Conservation (phyloP, 2,113 vertebrate species). For the Clarias magur region DNA sequence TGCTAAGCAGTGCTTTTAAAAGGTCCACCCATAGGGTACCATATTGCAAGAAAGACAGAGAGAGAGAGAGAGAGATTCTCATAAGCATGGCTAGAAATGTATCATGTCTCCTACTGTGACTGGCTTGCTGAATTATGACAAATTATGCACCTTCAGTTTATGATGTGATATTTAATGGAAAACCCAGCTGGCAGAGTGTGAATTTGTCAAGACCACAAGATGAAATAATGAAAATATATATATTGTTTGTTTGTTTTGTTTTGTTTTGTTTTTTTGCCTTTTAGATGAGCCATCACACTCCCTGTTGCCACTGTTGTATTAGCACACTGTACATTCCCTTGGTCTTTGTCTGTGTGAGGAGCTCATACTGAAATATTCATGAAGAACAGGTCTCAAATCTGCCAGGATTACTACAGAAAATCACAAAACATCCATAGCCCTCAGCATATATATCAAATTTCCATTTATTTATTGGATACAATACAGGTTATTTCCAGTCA, state of each 20-base stretch:
- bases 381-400: conserved; percentile 20
- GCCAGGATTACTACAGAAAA: conserved; percentile 25
- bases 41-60: conserved; percentile 12
- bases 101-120: conserved; percentile 51
- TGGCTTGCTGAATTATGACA: conserved; percentile 62
- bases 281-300: background rate
- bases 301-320: conserved; percentile 14
- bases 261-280: background rate
- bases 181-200: conserved; percentile 69
- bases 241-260: too few relatives aligned
- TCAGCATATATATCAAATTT: conserved; percentile 39
- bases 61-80: background rate
- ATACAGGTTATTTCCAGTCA: background rate
- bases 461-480: conserved; percentile 2
- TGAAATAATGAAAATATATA: too few relatives aligned
- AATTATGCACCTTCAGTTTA: conserved; percentile 71
- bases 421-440: conserved; percentile 37
- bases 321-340: conserved; percentile 12
- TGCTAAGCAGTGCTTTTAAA: conserved; percentile 8
- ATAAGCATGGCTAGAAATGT: conserved; percentile 14
- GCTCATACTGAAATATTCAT: conserved; percentile 44
- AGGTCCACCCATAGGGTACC: background rate
- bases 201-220: conserved; percentile 60
- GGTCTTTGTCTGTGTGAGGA: background rate
- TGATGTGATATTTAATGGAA: conserved; percentile 71